Evolutionary conservation across 2,797 vertebrate species (phyloP), one percentile per base, ranked within the genome.

Genomic region (Sebastes alutus): DNA sequence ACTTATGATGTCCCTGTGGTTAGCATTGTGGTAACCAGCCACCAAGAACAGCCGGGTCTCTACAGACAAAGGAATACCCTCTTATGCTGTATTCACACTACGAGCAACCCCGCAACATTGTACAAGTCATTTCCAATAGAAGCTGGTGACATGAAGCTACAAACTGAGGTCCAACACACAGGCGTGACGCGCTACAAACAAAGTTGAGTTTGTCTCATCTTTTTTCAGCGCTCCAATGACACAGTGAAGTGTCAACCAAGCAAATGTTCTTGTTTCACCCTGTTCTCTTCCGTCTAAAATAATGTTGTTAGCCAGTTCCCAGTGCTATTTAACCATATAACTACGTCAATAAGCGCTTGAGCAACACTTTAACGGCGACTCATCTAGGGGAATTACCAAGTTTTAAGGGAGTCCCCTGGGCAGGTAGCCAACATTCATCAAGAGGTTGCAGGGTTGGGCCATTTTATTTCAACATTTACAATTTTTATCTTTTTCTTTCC

Each of bases 1-100:
- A 82, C 61, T 79, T 87, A 78, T 89, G 62, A 58, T 72, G 71
- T 85, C 72, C 55, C 33, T 52, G 55, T 80, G 62, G 78, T 82
- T 72, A 60, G 30, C 2, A 1, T 6, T 20, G 7, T 4, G 1
- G 49, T 55, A 62, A 72, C 64, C 35, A 55, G 27, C 56, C 52
- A 64, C 58, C 32, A 59, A 59, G 64, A 55, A 33, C 8, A 13
- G 0, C 16, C 1, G 7, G 5, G 25, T 68, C 18, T 22, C 20
- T 23, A 6, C 3, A 69, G 25, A 63, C 14, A 29, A 61, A 64
- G 54, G 59, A 72, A 76, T 27, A 49, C 18, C 46, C 46, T 49
- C 18, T 49, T n/a, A 20, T 52, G 46, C 46, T 52, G 0, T 52
- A 20, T 52, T 52, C 18, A n/a, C 46, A 52, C 46, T 52, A 52